Conservation (phyloP, 1,140 invertebrate genomes). For the Zaprionus davidi region DNA sequence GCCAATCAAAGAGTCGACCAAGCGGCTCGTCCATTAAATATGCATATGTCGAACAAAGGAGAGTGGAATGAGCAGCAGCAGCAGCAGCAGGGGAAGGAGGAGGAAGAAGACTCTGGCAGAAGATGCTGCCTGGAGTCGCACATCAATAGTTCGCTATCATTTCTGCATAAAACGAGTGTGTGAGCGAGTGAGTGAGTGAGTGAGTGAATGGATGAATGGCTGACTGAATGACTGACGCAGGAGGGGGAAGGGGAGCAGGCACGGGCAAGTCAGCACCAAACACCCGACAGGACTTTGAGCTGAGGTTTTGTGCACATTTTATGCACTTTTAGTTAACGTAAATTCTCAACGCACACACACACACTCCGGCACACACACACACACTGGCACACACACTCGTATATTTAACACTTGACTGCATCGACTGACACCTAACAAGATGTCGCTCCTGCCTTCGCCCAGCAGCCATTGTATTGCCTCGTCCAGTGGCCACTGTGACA, state of each 20-base stretch:
- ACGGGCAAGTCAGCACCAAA: no score
- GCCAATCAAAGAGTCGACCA: slow-evolving; percentile 45
- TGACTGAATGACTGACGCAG: slow-evolving; percentile 19
- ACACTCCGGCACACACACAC: neutral
- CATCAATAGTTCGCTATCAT: slow-evolving; percentile 55
- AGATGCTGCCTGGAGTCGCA: slow-evolving; percentile 10
- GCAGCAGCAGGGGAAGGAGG: neutral
- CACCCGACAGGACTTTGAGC: slow-evolving; percentile 59
- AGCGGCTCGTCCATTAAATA: slow-evolving; percentile 40
- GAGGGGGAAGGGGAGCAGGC: no score
- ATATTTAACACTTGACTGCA: slow-evolving; percentile 82
- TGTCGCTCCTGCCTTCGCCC: slow-evolving; percentile 31
- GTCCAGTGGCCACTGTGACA: slow-evolving; percentile 56
- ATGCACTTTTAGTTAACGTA: slow-evolving; percentile 82
- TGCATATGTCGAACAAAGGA: slow-evolving; percentile 49
- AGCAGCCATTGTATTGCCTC: slow-evolving; percentile 65
- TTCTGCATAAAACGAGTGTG: slow-evolving; percentile 64
- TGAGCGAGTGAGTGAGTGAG: slow-evolving; percentile 23
- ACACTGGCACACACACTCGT: slow-evolving; percentile 34
- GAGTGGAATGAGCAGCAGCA: slow-evolving; percentile 17
- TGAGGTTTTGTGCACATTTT: slow-evolving; percentile 62
- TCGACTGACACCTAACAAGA: slow-evolving; percentile 76
- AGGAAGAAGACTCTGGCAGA: slow-evolving; percentile 3
- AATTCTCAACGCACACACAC: slow-evolving; percentile 44
- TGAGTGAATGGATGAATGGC: slow-evolving; percentile 35